Percentiles rank a stretch among this genome's conserved stretches.
These are phyloP conservation scores for Siderastrea radians DNA, from an alignment of 92 coral and sea anemone species.

Conservation along the genomic window DNA sequence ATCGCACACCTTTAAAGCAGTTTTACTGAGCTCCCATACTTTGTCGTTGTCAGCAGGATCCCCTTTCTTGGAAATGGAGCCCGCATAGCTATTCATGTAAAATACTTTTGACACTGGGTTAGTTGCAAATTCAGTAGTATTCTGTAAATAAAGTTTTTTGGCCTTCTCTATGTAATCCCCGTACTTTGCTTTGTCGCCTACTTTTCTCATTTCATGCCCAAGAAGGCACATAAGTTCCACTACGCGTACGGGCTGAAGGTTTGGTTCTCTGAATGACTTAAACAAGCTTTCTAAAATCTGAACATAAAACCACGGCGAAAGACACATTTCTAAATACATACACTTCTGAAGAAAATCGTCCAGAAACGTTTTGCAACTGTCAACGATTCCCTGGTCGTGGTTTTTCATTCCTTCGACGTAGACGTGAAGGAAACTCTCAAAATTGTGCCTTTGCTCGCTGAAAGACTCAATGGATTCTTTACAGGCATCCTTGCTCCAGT, in stretches of 20 bases:
- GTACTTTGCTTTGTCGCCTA: slow-evolving; percentile 6
- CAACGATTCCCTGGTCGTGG: background rate
- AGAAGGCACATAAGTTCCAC: slow-evolving; percentile 38
- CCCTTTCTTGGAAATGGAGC: background rate
- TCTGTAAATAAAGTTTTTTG: background rate
- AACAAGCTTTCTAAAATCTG: background rate
- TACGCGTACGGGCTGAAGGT: background rate
- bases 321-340: slow-evolving; percentile 35
- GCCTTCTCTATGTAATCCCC: slow-evolving; percentile 9
- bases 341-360: background rate
- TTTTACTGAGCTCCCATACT: background rate
- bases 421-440: slow-evolving; percentile 36
- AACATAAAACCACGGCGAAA: slow-evolving; percentile 13
- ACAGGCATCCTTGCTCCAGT: slow-evolving; percentile 47
- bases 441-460: slow-evolving; percentile 32
- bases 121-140: background rate
- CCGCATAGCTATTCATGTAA: slow-evolving; percentile 17
- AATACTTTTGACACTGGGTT: background rate
- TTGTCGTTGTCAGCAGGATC: background rate
- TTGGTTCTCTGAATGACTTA: background rate
- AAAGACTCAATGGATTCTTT: slow-evolving; percentile 25
- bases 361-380: background rate
- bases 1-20: too few species aligned
- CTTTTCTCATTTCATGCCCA: slow-evolving; percentile 43
- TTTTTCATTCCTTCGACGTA: background rate